Evolutionary conservation across 1,140 invertebrate species (phyloP), one percentile per base, ranked within the genome.

Genomic region (Lepidurus apus): DNA sequence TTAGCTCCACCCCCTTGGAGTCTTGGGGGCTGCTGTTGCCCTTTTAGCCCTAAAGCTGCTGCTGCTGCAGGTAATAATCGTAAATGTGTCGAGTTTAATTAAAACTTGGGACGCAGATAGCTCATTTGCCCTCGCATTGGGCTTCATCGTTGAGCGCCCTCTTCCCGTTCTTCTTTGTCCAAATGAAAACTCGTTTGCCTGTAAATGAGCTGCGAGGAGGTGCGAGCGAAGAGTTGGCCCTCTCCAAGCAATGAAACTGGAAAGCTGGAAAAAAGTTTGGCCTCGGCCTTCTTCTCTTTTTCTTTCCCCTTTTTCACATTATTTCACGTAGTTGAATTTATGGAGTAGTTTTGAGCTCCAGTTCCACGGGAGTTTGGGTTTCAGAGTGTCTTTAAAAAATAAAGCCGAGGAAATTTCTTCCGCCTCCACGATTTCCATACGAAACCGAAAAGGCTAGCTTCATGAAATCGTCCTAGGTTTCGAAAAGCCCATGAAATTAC

Each of bases 161-260:
- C 21, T 17, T 65, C 7, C 17, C n/a, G 17, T 17, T 17, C 53
- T 17, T 65, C 53, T 21, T 21, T 21, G 53, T 17, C 53, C 8
- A 65, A 65, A 65, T 65, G 53, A 65, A 65, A 65, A 65, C 53
- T 65, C 53, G 53, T 65, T 65, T 65, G 53, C 53, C 53, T 65
- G 8, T 65, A 65, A 65, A 65, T 65, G 53, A 65, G 53, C 53
- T 65, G 53, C n/a, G 53, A 65, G 53, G 53, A 17, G 53, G 8
- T 65, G 53, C 53, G 13, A 26, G 26, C 26, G 34, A 34, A 34
- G 34, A 34, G 34, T 21, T 65, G 0, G 17, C 7, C 21, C 53
- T 65, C 53, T 65, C 34, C 34, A 3, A 34, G 34, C 34, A 34
- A 34, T 34, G 34, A 34, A 34, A 34, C 34, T 4, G 34, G 34